These are phyloP conservation scores for Clepsis dumicolana DNA, from an alignment of 2,888 invertebrate species.

Conservation along the genomic window DNA sequence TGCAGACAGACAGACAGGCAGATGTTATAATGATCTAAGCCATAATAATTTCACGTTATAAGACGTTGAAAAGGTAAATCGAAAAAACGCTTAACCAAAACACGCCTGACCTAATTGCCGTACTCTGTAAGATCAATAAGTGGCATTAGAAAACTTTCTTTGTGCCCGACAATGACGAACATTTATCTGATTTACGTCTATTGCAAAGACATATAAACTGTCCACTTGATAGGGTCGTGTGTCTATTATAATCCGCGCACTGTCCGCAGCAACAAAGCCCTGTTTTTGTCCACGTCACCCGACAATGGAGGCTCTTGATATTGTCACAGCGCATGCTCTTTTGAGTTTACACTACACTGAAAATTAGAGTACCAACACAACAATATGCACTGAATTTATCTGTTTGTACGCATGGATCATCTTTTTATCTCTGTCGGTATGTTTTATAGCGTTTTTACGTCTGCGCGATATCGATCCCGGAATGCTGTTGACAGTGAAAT, in stretches of 20 bases:
- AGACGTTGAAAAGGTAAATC: no score
- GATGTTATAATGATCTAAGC: background rate
- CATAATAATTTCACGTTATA: no score
- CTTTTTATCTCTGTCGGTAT: conserved; percentile 79
- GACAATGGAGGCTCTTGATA: conserved; percentile 70
- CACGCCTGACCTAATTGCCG: conserved; percentile 35
- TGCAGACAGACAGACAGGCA: background rate
- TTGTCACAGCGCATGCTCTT: conserved; percentile 74
- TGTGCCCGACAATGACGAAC: conserved; percentile 35
- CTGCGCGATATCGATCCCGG: conserved; percentile 76
- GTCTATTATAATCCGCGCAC: conserved; percentile 61
- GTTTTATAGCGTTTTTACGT: conserved; percentile 67
- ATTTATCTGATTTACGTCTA: conserved; percentile 41
- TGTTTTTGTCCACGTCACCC: conserved; percentile 71
- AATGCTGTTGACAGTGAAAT: conserved; percentile 84
- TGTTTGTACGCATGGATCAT: conserved; percentile 59
- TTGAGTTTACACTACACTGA: conserved; percentile 84
- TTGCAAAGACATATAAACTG: conserved; percentile 53
- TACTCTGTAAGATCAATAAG: conserved; percentile 37
- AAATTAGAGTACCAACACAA: conserved; percentile 79
- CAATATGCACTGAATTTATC: conserved; percentile 75
- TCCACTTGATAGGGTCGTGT: conserved; percentile 70
- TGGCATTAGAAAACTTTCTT: conserved; percentile 28
- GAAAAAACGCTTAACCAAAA: background rate
- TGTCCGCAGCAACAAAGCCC: conserved; percentile 68